Evolutionary conservation across 2,113 vertebrate species (phyloP), one percentile per base, ranked within the genome.

Genomic region (Siniperca chuatsi): DNA sequence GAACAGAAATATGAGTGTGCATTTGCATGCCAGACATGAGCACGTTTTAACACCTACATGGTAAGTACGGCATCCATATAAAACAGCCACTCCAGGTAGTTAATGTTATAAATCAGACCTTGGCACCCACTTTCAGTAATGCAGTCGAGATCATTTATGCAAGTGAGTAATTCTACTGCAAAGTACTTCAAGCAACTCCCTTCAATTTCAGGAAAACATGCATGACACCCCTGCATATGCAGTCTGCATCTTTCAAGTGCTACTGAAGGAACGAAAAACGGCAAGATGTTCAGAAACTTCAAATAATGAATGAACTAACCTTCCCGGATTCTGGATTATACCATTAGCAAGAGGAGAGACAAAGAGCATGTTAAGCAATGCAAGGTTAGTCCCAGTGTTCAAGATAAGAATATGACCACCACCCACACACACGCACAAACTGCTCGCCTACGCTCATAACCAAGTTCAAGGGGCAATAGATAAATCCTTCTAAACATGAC

Each of bases 331-430:
- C 16, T 77, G 76, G 20, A 92, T 89, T 79, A 85, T 87, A 90
- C 68, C 55, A 67, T 70, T 57, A 79, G 65, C 58, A 78, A 60
- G 48, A 78, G 64, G 23, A 70, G 48, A 85, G 69, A 61, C 83
- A 84, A 78, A 87, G 85, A 89, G 84, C 64, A 79, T 69, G 52
- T 78, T n/a, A 84, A 87, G 50, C 61, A 73, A 74, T 73, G 6
- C 78, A 89, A 89, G 83, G 78, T 85, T 89, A 90, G 52, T 87
- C 82, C 82, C 86, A 81, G 21, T 79, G 86, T 73, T 90, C 4
- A 46, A 57, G 21, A 82, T 23, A 37, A 82, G 44, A 78, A 79
- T 60, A 68, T 82, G 70, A 80, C 72, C 87, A 66, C 82, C 74
- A 35, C 87, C 87, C 75, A 90, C 90, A 83, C 50, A 76, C 68